A percentile compares a stretch with the other conserved stretches of the same genome.
Evolutionary conservation across 1,140 invertebrate species (phyloP).

Genomic region (Lanistes nyassanus): DNA sequence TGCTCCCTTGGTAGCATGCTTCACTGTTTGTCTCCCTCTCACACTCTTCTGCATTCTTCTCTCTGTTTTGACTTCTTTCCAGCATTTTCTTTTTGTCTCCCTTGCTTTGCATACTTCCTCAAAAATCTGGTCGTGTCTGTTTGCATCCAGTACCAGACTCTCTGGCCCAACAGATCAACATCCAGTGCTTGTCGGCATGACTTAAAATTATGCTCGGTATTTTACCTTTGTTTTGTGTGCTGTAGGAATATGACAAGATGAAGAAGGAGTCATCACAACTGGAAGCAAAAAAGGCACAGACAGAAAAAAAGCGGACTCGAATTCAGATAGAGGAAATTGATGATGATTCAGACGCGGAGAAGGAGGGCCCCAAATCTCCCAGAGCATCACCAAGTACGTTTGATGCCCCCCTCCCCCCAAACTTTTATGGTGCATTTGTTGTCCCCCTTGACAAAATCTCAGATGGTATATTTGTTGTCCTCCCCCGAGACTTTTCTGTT

Average conservation of each 20-base stretch:
- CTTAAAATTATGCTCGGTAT: not conserved
- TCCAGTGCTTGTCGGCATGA: not conserved
- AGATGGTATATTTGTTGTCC: too few relatives aligned
- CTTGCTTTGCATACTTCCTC: not conserved
- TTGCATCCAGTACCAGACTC: too few relatives aligned
- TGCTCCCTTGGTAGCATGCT: not conserved
- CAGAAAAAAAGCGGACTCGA: constrained; percentile 28
- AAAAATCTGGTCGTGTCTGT: too few relatives aligned
- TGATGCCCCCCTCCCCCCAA: too few relatives aligned
- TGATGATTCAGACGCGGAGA: constrained; percentile 28
- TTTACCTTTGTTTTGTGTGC: not conserved
- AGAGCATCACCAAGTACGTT: not conserved
- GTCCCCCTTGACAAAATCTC: too few relatives aligned
- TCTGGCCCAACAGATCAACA: too few relatives aligned
- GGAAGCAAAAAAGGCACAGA: constrained; percentile 18
- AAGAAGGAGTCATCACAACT: constrained; percentile 24
- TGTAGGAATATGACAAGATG: constrained; percentile 36
- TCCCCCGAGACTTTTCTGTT: not conserved
- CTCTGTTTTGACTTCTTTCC: not conserved
- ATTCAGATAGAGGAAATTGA: constrained; percentile 43
- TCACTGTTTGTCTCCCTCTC: constrained; percentile 1
- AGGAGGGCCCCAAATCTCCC: constrained; percentile 16
- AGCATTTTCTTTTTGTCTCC: too few relatives aligned
- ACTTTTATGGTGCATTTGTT: too few relatives aligned
- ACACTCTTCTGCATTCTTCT: not conserved